Evolutionary conservation across 2,888 invertebrate species (phyloP).

Genomic region (Notocelia uddmanniana): DNA sequence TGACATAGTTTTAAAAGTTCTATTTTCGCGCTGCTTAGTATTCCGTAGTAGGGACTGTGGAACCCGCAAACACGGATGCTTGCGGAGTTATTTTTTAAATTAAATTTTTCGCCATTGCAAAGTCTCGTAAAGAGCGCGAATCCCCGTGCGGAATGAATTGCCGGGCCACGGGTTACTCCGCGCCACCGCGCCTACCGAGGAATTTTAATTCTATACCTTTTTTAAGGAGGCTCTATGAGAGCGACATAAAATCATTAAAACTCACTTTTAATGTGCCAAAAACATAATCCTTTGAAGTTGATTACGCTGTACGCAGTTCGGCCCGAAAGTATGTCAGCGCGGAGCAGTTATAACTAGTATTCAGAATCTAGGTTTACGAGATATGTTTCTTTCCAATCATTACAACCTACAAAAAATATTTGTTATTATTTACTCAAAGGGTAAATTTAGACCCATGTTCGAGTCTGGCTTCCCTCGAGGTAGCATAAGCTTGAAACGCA

Average conservation of each 20-base stretch:
- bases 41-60: constrained; percentile 34
- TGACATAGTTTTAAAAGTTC: constrained; percentile 36
- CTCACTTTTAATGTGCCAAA: neutral
- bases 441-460: too few species aligned
- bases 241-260: neutral
- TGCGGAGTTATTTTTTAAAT: constrained; percentile 65
- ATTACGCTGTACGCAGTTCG: too few species aligned
- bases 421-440: too few species aligned
- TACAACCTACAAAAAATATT: too few species aligned
- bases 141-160: constrained; percentile 57
- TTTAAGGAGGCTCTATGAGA: constrained; percentile 15
- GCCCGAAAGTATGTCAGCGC: too few species aligned
- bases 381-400: too few species aligned
- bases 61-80: constrained; percentile 49
- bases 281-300: too few species aligned
- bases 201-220: constrained; percentile 17
- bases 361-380: too few species aligned
- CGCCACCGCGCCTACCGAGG: constrained; percentile 47
- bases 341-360: too few species aligned
- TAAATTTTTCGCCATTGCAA: constrained; percentile 66
- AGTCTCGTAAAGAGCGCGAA: constrained; percentile 56
- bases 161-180: constrained; percentile 49
- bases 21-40: constrained; percentile 40
- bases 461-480: too few species aligned
- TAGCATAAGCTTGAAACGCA: too few species aligned